Evolutionary conservation across 2,113 vertebrate genomes (phyloP).

Genomic region (Megaceryle maxima): DNA sequence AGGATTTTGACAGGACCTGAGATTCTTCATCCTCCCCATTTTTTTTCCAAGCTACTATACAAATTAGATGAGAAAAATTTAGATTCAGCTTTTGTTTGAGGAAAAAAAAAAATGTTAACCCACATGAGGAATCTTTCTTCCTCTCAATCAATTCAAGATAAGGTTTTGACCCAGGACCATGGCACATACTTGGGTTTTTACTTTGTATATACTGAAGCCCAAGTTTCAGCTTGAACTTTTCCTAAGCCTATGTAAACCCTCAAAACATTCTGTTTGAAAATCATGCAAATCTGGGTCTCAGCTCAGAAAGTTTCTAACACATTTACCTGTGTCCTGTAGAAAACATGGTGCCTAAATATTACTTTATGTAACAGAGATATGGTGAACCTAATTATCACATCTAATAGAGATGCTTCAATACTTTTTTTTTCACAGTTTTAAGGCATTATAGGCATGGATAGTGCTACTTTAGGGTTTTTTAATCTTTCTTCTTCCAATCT

Average conservation of each 20-base stretch:
- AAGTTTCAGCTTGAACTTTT: no score
- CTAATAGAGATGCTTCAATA: not conserved
- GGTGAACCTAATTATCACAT: not conserved
- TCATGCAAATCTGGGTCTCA: not conserved
- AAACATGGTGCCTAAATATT: not conserved
- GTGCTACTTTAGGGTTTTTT: not conserved
- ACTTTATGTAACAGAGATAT: not conserved
- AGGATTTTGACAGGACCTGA: not conserved
- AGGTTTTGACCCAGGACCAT: not conserved
- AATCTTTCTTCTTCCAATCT: not conserved
- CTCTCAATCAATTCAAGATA: not conserved
- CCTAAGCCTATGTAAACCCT: no score
- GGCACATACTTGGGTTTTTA: not conserved
- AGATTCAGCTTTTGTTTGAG: not conserved
- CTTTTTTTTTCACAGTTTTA: not conserved
- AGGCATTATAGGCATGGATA: not conserved
- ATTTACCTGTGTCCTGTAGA: not conserved
- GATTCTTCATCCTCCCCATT: not conserved
- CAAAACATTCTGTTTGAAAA: not conserved
- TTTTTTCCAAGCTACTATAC: not conserved
- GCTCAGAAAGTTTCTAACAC: not conserved
- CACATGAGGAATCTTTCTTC: not conserved
- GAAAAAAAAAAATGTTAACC: not conserved
- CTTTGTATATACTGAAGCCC: not conserved
- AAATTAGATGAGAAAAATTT: not conserved